Evolutionary conservation across 2,113 vertebrate species (phyloP), one percentile per base, ranked within the genome.

Genomic region (Rhabdornis inornatus): DNA sequence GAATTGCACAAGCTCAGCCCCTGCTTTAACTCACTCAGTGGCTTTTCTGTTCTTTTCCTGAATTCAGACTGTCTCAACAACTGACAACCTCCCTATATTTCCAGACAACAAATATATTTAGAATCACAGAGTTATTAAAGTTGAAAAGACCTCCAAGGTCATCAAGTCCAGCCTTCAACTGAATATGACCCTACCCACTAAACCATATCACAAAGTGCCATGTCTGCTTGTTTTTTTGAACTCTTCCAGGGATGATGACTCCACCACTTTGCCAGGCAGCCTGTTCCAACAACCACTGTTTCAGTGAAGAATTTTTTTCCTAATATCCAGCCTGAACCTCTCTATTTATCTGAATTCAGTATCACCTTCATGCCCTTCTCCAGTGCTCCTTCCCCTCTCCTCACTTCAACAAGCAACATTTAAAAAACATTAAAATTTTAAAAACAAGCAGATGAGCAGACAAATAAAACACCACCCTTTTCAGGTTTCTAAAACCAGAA

Each of bases 141-240:
- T 56, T 49, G 47, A 37, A 27, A 42, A 61, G 9, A 13, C 15
- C 21, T 69, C 40, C 55, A 69, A 55, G 21, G 31, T 30, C 23
- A 66, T 60, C 7, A 35, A 61, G 14, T 49, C 21, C 10, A 83
- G 55, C 18, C 40, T 76, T 42, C n/a, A 76, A 22, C 12, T 1
- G 2, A 47, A 9, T 61, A 16, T 25, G 24, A 27, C 4, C 14
- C 19, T 37, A 15, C 7, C 25, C 40, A 55, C 17, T 69, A 83
- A 47, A 15, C 11, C n/a, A 16, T 22, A 31, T 15, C 30, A 69
- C 10, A 9, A 16, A 42, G 7, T 61, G 8, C 40, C 31, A 31
- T 0, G 0, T 23, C 27, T 55, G 3, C n/a, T 40, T 1, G 1
- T 13, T 33, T 55, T 83, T 7, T 35, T 6, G n/a, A 76, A 14